A percentile compares a stretch with the other conserved stretches of the same genome.
Conservation (phyloP, 1,140 invertebrate genomes). For the Vollenhovia emeryi region DNA sequence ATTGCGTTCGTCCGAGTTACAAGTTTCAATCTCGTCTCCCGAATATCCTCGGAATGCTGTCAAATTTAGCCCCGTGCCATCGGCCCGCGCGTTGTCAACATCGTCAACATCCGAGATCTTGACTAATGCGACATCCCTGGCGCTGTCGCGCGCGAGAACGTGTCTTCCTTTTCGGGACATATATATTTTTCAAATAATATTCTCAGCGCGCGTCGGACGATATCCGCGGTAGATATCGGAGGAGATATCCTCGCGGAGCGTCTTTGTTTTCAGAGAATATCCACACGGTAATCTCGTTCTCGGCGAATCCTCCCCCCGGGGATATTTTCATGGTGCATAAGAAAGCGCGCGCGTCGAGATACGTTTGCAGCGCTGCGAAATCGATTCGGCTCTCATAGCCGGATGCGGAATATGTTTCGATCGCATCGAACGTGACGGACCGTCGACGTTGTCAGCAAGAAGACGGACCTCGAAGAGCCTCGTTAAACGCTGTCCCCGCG, state of each 20-base stretch:
- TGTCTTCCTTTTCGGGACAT: background rate
- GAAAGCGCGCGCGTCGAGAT: background rate
- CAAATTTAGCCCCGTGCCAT: background rate
- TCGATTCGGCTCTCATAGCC: constrained; percentile 7
- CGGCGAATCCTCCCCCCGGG: background rate
- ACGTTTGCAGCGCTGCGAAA: background rate
- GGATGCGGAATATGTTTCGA: constrained; percentile 4
- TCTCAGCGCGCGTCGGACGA: too few relatives aligned
- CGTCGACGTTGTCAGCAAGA: background rate
- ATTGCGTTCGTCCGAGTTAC: background rate
- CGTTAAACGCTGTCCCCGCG: constrained; percentile 36
- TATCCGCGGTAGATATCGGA: background rate
- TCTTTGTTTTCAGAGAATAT: constrained; percentile 29
- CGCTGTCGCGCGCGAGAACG: background rate
- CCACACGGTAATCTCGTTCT: background rate
- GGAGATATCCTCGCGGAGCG: background rate
- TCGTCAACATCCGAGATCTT: background rate
- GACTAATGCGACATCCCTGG: background rate
- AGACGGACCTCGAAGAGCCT: constrained; percentile 24
- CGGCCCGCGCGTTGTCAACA: background rate
- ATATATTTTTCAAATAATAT: constrained; percentile 28
- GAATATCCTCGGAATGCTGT: too few relatives aligned
- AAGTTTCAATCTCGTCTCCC: background rate
- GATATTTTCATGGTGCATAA: constrained; percentile 7
- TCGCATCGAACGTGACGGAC: background rate